Evolutionary conservation across 2,888 invertebrate species (phyloP), one percentile per base, ranked within the genome.

Genomic region (Himalopsyche anomala): DNA sequence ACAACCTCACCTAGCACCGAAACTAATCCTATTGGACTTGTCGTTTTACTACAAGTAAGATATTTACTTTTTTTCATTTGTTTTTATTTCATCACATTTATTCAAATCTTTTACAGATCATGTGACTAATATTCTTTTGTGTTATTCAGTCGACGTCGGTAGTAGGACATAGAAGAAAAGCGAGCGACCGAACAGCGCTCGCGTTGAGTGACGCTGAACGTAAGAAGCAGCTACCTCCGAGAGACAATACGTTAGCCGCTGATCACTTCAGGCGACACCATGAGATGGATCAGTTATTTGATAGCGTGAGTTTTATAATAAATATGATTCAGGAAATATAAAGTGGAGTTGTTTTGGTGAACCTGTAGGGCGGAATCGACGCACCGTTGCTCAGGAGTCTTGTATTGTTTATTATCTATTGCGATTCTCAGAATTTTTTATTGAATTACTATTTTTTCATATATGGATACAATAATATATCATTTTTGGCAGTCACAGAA

Each of bases 1-100:
- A 97, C 97, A 91, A 97, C 97, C 87, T 96, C 97, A 55, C 95
- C 97, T 36, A 97, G 97, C 90, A 96, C 96, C 0, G 95, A 96
- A 89, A 95, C 96, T 17, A 95, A 96, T 90, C 97, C 97, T 1
- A 96, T 99, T 91, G 98, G 98, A 0, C 93, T 98, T 80, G 98
- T 98, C 4, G 97, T 98, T 82, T 93, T 99, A 84, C 95, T 98
- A 87, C 96, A 96, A 92, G 95, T 95, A 87, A 91, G 69, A 19
- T 62, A 28, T 6, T 19, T 19, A 62, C n/a, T 56, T 56, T 6
- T 19, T 62, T n/a, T n/a, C 19, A 2, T 28, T 19, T 62, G 19
- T 62, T 11, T 62, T 62, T 62, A 62, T 62, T 15, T n/a, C 62
- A 62, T n/a, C 19, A 19, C 28, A 62, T 8, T 56, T 17, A 4